These are phyloP conservation scores for Narcine bancroftii DNA, from an alignment of 2,113 vertebrate species.

Conservation along the genomic window DNA sequence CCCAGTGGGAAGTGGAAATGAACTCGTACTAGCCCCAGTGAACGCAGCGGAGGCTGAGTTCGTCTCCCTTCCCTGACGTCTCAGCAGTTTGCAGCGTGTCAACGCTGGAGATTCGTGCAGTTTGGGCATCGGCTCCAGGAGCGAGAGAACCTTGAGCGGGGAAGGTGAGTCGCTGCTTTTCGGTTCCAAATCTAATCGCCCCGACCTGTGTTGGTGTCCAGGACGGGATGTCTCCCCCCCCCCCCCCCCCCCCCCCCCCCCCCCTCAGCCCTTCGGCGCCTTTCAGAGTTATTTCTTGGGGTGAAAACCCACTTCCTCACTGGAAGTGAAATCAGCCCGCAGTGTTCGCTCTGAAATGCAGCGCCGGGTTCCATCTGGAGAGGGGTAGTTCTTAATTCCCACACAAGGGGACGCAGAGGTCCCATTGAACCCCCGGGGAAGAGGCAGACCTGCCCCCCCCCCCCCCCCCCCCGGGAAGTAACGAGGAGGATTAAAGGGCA, in stretches of 20 bases:
- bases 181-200: not conserved
- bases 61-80: too few relatives aligned
- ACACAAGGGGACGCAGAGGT: constrained; percentile 5
- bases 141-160: not conserved
- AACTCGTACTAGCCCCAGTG: not conserved
- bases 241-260: too few relatives aligned
- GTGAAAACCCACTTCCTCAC: too few relatives aligned
- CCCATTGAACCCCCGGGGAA: not conserved
- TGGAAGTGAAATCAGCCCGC: too few relatives aligned
- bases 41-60: not conserved
- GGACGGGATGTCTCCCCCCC: not conserved
- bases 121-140: not conserved
- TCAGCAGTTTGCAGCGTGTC: not conserved
- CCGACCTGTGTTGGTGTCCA: too few relatives aligned
- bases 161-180: constrained; percentile 14
- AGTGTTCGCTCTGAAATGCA: too few relatives aligned
- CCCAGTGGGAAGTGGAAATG: not conserved
- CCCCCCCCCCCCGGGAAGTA: too few relatives aligned
- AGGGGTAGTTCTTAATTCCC: not conserved
- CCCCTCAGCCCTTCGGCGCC: too few relatives aligned
- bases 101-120: not conserved
- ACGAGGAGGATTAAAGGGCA: too few relatives aligned
- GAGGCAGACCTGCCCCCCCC: too few relatives aligned
- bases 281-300: too few relatives aligned
- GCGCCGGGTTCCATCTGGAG: not conserved